Percentiles rank a stretch among this genome's conserved stretches.
phyloP scores from a whole-genome alignment of 2,888 invertebrate species.

The Teinopalpus imperialis region DNA sequence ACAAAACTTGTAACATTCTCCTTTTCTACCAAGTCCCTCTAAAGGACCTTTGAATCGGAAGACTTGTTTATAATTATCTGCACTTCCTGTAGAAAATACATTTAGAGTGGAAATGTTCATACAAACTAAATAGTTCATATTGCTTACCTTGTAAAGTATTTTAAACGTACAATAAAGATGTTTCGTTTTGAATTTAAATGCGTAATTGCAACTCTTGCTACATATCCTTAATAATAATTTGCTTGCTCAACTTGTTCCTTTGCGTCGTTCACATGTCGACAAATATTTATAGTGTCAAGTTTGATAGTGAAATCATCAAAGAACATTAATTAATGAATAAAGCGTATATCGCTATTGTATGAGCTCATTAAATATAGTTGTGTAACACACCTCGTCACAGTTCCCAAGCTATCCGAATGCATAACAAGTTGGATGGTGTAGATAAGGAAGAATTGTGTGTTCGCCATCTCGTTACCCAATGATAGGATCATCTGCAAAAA shows the following conservation, averaged over 20 bases:
- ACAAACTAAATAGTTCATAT: no score
- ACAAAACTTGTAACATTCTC: conserved; percentile 59
- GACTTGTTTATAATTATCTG: conserved; percentile 10
- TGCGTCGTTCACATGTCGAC: no score
- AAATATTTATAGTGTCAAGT: no score
- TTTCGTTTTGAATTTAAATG: no score
- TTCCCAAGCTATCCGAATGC: conserved; percentile 70
- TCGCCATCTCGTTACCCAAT: conserved; percentile 66
- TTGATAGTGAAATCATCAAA: no score
- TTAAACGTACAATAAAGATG: no score
- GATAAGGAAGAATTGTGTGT: conserved; percentile 65
- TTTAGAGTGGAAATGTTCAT: no score
- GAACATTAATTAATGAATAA: conserved; percentile 22
- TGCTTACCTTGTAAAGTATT: no score
- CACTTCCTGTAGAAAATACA: no score
- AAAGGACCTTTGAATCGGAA: conserved; percentile 21
- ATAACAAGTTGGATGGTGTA: conserved; percentile 67
- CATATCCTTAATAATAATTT: no score
- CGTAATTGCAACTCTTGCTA: no score
- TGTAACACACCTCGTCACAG: conserved; percentile 56
- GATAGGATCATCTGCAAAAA: conserved; percentile 73
- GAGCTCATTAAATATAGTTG: conserved; percentile 38
- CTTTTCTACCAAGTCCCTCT: conserved; percentile 33
- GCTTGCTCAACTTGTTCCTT: no score
- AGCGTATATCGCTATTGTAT: conserved; percentile 5